phyloP scores from a whole-genome alignment of 2,797 vertebrate genomes.

The Pipistrellus kuhlii region DNA sequence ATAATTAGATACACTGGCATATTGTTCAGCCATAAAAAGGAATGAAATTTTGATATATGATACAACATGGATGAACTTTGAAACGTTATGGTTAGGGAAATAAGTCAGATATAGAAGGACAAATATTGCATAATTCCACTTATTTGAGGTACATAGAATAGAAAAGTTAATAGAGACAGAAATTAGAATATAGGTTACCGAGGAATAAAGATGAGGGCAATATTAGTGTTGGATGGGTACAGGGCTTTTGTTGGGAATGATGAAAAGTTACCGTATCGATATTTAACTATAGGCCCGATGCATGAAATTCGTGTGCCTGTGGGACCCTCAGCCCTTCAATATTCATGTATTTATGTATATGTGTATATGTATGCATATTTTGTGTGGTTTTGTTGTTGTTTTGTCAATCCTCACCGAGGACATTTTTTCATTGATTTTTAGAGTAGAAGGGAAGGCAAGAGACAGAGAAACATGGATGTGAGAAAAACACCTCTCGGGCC shows the following conservation, averaged over 20 bases:
- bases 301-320: too few relatives aligned
- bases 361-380: too few relatives aligned
- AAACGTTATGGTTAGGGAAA: neutral
- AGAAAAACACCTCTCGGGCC: too few relatives aligned
- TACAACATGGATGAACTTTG: neutral
- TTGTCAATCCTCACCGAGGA: too few relatives aligned
- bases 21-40: conserved; percentile 8
- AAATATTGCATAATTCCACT: neutral
- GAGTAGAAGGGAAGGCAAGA: too few relatives aligned
- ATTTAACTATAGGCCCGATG: neutral
- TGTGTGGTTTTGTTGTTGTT: too few relatives aligned
- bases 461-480: too few relatives aligned
- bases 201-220: neutral
- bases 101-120: neutral
- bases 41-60: neutral
- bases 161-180: neutral
- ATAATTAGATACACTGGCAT: neutral
- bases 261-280: neutral
- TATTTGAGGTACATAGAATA: neutral
- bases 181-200: neutral
- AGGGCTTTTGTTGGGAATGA: neutral
- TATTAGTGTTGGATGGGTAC: neutral
- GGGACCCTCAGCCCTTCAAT: too few relatives aligned
- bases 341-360: too few relatives aligned
- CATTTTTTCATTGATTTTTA: too few relatives aligned